Percentiles rank a stretch among this genome's conserved stretches.
Evolutionary conservation across 2,888 invertebrate genomes (phyloP).

Genomic region (Drosophila austrosaltans): DNA sequence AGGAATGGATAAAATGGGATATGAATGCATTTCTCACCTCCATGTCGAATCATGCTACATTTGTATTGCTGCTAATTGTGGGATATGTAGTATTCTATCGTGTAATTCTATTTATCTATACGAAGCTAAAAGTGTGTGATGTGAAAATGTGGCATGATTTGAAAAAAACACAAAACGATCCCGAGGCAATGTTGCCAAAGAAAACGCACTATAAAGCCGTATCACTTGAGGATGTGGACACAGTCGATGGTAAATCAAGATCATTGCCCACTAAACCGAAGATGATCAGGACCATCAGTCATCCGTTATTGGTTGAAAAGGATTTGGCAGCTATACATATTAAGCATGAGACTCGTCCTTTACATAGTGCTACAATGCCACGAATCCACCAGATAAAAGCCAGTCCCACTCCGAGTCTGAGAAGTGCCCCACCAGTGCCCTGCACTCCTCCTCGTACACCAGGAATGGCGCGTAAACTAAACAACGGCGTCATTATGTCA

Average conservation of each 20-base stretch:
- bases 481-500: conserved; percentile 62
- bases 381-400: conserved; percentile 29
- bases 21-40: conserved; percentile 56
- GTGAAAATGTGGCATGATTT: conserved; percentile 65
- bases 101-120: conserved; percentile 61
- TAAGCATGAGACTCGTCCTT: conserved; percentile 60
- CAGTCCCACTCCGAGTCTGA: conserved; percentile 62
- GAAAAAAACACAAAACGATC: conserved; percentile 62
- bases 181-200: conserved; percentile 53
- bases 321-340: conserved; percentile 63
- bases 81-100: conserved; percentile 64
- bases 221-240: conserved; percentile 59
- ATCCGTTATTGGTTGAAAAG: conserved; percentile 62
- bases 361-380: conserved; percentile 60
- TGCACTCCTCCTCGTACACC: conserved; percentile 50
- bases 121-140: conserved; percentile 65
- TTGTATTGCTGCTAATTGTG: conserved; percentile 56
- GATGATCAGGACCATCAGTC: conserved; percentile 66
- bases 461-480: conserved; percentile 48
- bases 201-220: conserved; percentile 64
- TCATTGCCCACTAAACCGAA: conserved; percentile 36
- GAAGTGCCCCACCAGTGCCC: conserved; percentile 63
- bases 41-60: conserved; percentile 55
- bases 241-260: conserved; percentile 46
- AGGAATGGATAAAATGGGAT: conserved; percentile 56